A percentile compares a stretch with the other conserved stretches of the same genome.
Conservation (phyloP, 2,797 vertebrate species). For the Notoglanidium macrostoma region DNA sequence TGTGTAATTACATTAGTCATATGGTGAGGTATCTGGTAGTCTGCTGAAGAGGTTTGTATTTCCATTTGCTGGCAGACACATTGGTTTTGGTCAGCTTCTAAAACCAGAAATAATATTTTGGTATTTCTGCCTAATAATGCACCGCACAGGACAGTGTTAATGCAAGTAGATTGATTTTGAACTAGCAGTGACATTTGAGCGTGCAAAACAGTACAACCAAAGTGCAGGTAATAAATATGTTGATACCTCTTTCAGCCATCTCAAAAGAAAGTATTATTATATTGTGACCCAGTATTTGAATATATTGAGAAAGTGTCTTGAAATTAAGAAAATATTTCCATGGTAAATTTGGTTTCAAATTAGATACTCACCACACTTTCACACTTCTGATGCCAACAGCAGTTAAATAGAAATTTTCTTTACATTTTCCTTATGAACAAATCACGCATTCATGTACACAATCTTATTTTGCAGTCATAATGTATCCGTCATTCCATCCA, state of each 20-base stretch:
- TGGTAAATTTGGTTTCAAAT: background rate
- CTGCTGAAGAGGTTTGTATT: conserved; percentile 4
- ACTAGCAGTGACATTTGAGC: background rate
- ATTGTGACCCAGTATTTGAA: background rate
- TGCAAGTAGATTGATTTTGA: background rate
- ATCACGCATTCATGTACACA: background rate
- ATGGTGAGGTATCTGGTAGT: conserved; percentile 40
- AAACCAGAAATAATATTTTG: background rate
- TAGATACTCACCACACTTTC: background rate
- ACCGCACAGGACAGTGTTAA: background rate
- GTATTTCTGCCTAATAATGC: background rate
- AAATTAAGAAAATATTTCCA: background rate
- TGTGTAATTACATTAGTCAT: conserved; percentile 48
- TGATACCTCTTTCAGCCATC: background rate
- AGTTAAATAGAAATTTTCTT: background rate
- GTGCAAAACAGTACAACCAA: background rate
- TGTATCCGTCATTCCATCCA: too few relatives aligned
- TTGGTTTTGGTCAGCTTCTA: background rate
- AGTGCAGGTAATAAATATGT: background rate
- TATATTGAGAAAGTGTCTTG: background rate
- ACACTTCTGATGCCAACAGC: background rate
- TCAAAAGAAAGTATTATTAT: background rate
- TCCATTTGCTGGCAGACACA: background rate
- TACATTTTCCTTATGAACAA: background rate
- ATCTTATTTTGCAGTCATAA: background rate